Percentiles rank a stretch among this genome's conserved stretches.
Evolutionary conservation across 2,888 invertebrate genomes (phyloP).

Genomic region (Nudaria mundana): DNA sequence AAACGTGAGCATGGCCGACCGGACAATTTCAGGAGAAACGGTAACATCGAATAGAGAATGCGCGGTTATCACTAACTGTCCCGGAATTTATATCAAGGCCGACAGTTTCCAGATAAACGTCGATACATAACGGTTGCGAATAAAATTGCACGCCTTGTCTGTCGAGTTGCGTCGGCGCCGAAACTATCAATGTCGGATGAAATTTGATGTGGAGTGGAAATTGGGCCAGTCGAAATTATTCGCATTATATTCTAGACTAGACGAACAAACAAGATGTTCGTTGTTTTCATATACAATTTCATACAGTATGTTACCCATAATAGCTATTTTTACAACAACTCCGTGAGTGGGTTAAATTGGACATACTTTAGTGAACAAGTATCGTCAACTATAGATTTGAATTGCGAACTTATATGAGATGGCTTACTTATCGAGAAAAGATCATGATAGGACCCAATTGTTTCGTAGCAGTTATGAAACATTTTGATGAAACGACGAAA

Average conservation of each 20-base stretch:
- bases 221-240: conserved; percentile 18
- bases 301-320: no score
- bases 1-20: conserved; percentile 30
- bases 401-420: no score
- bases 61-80: conserved; percentile 56
- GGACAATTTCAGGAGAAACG: conserved; percentile 53
- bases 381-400: no score
- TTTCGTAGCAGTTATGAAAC: no score
- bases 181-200: conserved; percentile 24
- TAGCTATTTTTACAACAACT: no score
- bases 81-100: conserved; percentile 62
- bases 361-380: no score
- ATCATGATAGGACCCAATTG: no score
- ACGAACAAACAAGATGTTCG: conserved; percentile 1
- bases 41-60: conserved; percentile 46
- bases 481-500: no score
- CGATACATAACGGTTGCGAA: conserved; percentile 32
- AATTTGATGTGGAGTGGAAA: conserved; percentile 26
- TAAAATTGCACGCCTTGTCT: conserved; percentile 34
- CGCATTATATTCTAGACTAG: neutral
- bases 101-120: conserved; percentile 46
- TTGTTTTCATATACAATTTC: no score
- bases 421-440: no score
- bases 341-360: no score
- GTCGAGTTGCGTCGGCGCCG: conserved; percentile 30